Evolutionary conservation across 1,140 invertebrate genomes (phyloP).

Genomic region (Xylocopa sonorina): DNA sequence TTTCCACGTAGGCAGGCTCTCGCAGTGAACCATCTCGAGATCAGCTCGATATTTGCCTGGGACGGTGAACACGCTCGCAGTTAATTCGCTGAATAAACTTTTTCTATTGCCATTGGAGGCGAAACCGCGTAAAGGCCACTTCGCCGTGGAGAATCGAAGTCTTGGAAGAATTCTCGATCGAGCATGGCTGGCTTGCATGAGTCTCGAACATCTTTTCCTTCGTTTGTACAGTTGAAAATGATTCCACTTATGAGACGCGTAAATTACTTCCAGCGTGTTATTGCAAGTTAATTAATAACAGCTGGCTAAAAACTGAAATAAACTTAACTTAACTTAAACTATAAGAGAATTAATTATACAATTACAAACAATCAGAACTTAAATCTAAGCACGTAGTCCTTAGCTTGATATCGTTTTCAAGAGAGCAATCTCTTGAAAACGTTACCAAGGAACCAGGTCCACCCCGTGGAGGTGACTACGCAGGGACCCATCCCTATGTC

Average conservation of each 20-base stretch:
- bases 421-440: no score
- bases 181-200: neutral
- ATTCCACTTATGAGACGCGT: neutral
- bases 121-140: neutral
- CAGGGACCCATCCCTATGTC: no score
- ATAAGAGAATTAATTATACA: no score
- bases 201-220: conserved; percentile 16
- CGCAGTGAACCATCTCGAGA: neutral
- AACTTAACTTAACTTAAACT: no score
- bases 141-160: conserved; percentile 8
- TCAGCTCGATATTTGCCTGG: conserved; percentile 50
- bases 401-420: no score
- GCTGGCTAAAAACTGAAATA: no score
- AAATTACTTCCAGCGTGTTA: neutral
- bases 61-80: conserved; percentile 24
- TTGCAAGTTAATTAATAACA: no score
- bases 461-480: no score
- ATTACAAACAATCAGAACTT: no score
- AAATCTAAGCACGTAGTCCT: no score
- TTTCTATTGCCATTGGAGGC: conserved; percentile 24
- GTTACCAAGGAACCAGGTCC: no score
- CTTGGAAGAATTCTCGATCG: conserved; percentile 7
- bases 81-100: conserved; percentile 60
- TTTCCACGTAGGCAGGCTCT: neutral
- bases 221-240: neutral